phyloP scores from a whole-genome alignment of 2,113 vertebrate species.

The Dipodomys stephensi region DNA sequence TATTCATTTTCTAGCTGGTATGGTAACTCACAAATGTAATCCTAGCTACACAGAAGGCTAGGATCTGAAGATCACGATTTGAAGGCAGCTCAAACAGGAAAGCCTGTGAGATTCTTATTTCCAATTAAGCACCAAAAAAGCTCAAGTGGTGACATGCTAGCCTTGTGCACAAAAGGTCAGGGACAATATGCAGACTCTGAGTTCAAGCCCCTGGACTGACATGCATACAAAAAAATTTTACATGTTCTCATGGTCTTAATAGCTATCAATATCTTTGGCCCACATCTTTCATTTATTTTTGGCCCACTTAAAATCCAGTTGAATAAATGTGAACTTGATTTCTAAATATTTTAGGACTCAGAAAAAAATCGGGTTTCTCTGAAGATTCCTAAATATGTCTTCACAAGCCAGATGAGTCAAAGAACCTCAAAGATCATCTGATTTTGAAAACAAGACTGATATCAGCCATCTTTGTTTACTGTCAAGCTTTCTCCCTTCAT shows the following conservation, averaged over 20 bases:
- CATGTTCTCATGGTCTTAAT: neutral
- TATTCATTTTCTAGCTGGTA: neutral
- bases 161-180: too few relatives aligned
- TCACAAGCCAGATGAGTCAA: neutral
- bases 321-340: neutral
- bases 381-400: neutral
- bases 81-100: too few relatives aligned
- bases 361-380: neutral
- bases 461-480: constrained; percentile 45
- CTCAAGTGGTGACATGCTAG: too few relatives aligned
- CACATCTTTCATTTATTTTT: constrained; percentile 18
- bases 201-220: neutral
- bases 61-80: too few relatives aligned
- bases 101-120: too few relatives aligned
- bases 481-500: constrained; percentile 6
- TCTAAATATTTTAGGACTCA: constrained; percentile 28
- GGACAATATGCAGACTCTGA: too few relatives aligned
- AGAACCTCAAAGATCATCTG: neutral
- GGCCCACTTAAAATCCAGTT: neutral
- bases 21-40: too few relatives aligned
- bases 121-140: too few relatives aligned
- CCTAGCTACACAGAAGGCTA: too few relatives aligned
- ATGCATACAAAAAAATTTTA: neutral
- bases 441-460: neutral
- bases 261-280: neutral